A percentile compares a stretch with the other conserved stretches of the same genome.
Conservation (phyloP, 1,140 invertebrate genomes). For the Oryzaephilus surinamensis region DNA sequence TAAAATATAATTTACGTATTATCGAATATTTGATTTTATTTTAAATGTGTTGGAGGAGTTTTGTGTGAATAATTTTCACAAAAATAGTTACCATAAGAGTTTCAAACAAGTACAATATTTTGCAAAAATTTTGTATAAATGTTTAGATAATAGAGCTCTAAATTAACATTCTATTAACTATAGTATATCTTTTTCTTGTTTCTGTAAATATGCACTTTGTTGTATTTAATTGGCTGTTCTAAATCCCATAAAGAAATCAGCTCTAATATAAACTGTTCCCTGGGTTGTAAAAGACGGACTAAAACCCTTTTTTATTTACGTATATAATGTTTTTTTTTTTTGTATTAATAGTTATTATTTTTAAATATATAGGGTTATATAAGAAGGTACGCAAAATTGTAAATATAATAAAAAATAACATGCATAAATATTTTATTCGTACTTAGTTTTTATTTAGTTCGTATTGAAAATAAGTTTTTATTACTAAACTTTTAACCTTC, state of each 20-base stretch:
- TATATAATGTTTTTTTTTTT: not conserved
- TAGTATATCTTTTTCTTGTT: not conserved
- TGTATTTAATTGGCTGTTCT: not conserved
- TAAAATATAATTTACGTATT: no score
- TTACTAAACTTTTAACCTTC: constrained; percentile 7
- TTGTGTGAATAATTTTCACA: not conserved
- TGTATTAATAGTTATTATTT: not conserved
- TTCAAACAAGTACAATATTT: no score
- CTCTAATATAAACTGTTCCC: constrained; percentile 12
- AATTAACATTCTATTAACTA: no score
- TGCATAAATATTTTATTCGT: constrained; percentile 7
- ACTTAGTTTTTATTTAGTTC: not conserved
- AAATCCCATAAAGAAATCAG: constrained; percentile 3
- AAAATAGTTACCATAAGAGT: constrained; percentile 1
- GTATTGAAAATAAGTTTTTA: constrained; percentile 18
- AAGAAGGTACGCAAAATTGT: constrained; percentile 17
- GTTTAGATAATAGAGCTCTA: no score
- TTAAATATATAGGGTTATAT: constrained; percentile 6
- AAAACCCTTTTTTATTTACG: constrained; percentile 8
- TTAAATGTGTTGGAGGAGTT: not conserved
- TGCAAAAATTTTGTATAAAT: no score
- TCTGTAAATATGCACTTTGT: not conserved
- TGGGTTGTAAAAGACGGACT: constrained; percentile 14
- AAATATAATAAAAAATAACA: constrained; percentile 10
- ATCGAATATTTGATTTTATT: not conserved